phyloP scores from a whole-genome alignment of 2,113 vertebrate genomes.

The Lamprotornis superbus region DNA sequence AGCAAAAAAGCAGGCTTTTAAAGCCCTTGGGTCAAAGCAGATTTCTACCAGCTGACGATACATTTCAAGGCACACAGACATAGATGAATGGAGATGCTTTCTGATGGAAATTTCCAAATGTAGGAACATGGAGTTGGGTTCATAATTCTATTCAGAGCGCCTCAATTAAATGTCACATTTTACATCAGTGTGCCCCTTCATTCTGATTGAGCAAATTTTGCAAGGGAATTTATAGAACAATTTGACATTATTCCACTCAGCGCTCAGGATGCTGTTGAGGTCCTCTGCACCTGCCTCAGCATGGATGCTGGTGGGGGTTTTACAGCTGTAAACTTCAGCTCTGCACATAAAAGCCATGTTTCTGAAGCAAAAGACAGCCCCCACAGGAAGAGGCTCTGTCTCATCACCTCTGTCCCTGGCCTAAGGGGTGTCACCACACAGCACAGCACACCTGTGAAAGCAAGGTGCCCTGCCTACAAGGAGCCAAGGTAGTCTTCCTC shows the following conservation, averaged over 20 bases:
- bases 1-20: background rate
- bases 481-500: background rate
- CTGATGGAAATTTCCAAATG: background rate
- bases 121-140: background rate
- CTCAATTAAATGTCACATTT: background rate
- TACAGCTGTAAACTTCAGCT: background rate
- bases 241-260: background rate
- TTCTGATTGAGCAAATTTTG: background rate
- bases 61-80: background rate
- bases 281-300: background rate
- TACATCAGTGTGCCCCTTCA: background rate
- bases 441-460: background rate
- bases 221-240: background rate
- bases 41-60: background rate
- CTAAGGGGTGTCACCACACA: background rate
- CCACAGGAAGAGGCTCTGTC: background rate
- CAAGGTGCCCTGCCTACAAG: fast-evolving
- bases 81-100: background rate
- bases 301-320: background rate
- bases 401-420: background rate
- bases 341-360: background rate
- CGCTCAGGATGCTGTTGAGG: background rate
- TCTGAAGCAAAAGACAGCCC: background rate
- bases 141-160: background rate
- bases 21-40: background rate